Evolutionary conservation across 2,113 vertebrate species (phyloP), one percentile per base, ranked within the genome.

Genomic region (Hemiprocne comata): DNA sequence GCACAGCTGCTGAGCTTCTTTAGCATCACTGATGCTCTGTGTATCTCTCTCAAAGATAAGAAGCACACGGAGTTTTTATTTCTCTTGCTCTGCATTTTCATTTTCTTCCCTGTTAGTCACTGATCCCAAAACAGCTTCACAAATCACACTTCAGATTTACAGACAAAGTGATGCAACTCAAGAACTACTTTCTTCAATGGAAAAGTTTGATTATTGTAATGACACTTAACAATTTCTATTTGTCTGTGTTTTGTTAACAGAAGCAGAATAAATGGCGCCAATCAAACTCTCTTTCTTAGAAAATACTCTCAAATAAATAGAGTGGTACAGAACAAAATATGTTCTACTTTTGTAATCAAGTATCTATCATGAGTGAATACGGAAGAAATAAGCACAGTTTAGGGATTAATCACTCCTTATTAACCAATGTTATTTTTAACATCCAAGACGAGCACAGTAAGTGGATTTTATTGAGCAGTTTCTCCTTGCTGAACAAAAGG

Each of bases 21-120:
- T 70, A 53, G 13, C 34, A 53, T 57, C 5, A 26, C 26, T 79
- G 42, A 67, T 31, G 28, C 46, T 51, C 21, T 90, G 21, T 61
- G 26, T 69, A 53, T 62, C 28, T 87, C 36, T 81, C 33, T 60
- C 71, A 93, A 75, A 82, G 61, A 81, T 17, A 95, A 94, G 66
- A n/a, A 87, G 64, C 1, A 1, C n/a, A 54, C 31, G 75, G 82
- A 44, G 54, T 33, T 85, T 42, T 33, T 78, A 83, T 85, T 79
- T 31, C 77, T 95, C 79, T 55, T 90, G 8, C 36, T 93, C 21
- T 92, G 74, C 72, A 80, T 85, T 90, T 87, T 93, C 78, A 85
- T 91, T 91, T 97, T 95, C 81, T 90, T 50, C 64, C 57, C 53
- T 92, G 62, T 69, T 94, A 91, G 90, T 87, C 87, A 94, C 71